phyloP scores from a whole-genome alignment of 2,797 vertebrate genomes.

The Diglossa cyanea region DNA sequence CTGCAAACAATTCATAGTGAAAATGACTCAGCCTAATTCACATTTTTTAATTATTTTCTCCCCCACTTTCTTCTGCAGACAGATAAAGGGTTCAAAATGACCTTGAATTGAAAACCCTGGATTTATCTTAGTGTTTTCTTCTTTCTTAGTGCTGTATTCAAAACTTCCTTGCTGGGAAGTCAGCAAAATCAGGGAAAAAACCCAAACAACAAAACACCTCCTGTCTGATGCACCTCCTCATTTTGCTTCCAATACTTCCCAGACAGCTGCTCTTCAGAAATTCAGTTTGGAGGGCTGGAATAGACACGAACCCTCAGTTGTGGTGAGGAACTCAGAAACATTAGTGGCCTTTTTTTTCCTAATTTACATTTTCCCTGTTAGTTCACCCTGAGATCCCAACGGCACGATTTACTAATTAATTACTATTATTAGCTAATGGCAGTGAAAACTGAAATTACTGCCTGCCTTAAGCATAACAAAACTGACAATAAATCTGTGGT shows the following conservation, averaged over 20 bases:
- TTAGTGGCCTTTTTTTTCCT: conserved; percentile 37
- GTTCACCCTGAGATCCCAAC: conserved; percentile 73
- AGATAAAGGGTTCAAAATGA: conserved; percentile 44
- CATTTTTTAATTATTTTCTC: conserved; percentile 40
- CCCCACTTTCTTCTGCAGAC: not conserved
- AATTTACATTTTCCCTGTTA: conserved; percentile 70
- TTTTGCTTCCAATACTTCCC: conserved; percentile 43
- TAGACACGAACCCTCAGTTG: conserved; percentile 40
- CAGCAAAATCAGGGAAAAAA: not conserved
- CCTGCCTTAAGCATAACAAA: conserved; percentile 75
- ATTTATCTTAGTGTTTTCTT: not conserved
- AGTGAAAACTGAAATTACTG: conserved; percentile 76
- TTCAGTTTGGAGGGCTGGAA: conserved; percentile 58
- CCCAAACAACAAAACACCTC: not conserved
- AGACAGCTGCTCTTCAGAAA: conserved; percentile 66
- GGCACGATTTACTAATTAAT: conserved; percentile 79
- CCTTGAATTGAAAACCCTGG: conserved; percentile 42
- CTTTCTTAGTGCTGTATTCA: not conserved
- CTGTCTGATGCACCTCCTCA: conserved; percentile 37
- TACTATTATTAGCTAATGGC: conserved; percentile 79
- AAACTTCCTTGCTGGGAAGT: not conserved
- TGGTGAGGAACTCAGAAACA: conserved; percentile 58
- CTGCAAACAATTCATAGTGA: conserved; percentile 64
- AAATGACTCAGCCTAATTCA: conserved; percentile 70
- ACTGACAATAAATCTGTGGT: conserved; percentile 67